phyloP scores from a whole-genome alignment of 1,140 invertebrate species.

The Calephelis nemesis region DNA sequence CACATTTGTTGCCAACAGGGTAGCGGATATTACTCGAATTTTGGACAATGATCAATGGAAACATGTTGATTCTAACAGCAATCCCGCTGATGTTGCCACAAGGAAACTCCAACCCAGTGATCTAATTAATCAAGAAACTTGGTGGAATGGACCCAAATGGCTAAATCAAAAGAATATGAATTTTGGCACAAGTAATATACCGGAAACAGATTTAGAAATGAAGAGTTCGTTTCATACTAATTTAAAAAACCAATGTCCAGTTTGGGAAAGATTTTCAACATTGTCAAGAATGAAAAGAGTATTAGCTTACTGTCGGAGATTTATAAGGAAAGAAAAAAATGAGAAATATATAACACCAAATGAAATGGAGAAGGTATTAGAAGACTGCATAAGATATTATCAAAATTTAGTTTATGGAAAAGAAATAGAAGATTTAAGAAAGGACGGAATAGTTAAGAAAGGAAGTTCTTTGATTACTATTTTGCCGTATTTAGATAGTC shows the following conservation, averaged over 20 bases:
- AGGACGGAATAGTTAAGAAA: constrained; percentile 27
- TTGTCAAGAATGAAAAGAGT: constrained; percentile 36
- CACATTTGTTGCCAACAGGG: constrained; percentile 59
- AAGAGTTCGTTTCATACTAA: constrained; percentile 23
- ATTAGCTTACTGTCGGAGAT: constrained; percentile 33
- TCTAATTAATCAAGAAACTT: constrained; percentile 23
- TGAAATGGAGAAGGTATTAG: constrained; percentile 28
- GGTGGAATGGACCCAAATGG: constrained; percentile 36
- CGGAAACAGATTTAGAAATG: constrained; percentile 32
- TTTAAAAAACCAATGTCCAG: constrained; percentile 20
- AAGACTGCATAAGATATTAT: constrained; percentile 26
- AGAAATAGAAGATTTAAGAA: constrained; percentile 32
- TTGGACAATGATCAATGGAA: constrained; percentile 42
- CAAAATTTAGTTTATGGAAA: constrained; percentile 28
- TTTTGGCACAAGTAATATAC: constrained; percentile 18
- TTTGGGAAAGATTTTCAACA: constrained; percentile 33
- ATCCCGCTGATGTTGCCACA: constrained; percentile 61
- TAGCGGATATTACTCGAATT: constrained; percentile 49
- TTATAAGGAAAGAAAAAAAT: constrained; percentile 23
- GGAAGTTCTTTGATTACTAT: constrained; percentile 35
- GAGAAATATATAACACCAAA: constrained; percentile 22
- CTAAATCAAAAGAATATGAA: constrained; percentile 19
- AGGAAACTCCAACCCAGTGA: constrained; percentile 41
- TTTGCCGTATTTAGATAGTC: constrained; percentile 42
- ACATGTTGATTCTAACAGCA: constrained; percentile 46